Evolutionary conservation across 2,888 invertebrate genomes (phyloP).

Genomic region (Hybos culiciformis): DNA sequence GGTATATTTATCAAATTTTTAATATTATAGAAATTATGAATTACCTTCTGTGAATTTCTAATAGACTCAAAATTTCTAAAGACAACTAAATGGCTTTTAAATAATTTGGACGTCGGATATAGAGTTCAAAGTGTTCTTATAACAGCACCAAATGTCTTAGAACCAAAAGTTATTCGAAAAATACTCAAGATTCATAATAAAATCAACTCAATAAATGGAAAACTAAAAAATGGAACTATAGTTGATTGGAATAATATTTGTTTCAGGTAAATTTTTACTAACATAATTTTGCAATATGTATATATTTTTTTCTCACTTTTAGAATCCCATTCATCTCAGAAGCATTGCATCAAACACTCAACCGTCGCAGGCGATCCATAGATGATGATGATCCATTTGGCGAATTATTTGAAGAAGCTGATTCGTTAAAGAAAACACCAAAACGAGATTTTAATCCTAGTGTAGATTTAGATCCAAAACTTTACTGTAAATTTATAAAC

Average conservation of each 20-base stretch:
- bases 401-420: conserved; percentile 11
- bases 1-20: conserved; percentile 2
- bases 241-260: conserved; percentile 16
- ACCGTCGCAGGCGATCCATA: neutral
- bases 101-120: conserved; percentile 49
- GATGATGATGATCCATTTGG: conserved; percentile 5
- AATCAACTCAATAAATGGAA: conserved; percentile 35
- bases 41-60: neutral
- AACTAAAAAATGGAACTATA: conserved; percentile 21
- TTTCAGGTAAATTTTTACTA: conserved; percentile 11
- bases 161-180: conserved; percentile 42
- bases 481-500: conserved; percentile 51
- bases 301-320: too few species aligned
- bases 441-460: conserved; percentile 40
- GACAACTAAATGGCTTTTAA: conserved; percentile 59
- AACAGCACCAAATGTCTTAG: conserved; percentile 51
- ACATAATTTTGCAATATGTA: neutral
- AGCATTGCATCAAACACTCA: neutral
- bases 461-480: conserved; percentile 40
- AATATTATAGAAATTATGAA: neutral
- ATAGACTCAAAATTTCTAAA: conserved; percentile 39
- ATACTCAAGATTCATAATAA: conserved; percentile 41
- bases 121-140: conserved; percentile 48
- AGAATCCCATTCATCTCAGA: conserved; percentile 12
- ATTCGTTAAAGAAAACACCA: conserved; percentile 3